These are phyloP conservation scores for Sebastes vulpes DNA, from an alignment of 2,797 vertebrate genomes.

Conservation along the genomic window DNA sequence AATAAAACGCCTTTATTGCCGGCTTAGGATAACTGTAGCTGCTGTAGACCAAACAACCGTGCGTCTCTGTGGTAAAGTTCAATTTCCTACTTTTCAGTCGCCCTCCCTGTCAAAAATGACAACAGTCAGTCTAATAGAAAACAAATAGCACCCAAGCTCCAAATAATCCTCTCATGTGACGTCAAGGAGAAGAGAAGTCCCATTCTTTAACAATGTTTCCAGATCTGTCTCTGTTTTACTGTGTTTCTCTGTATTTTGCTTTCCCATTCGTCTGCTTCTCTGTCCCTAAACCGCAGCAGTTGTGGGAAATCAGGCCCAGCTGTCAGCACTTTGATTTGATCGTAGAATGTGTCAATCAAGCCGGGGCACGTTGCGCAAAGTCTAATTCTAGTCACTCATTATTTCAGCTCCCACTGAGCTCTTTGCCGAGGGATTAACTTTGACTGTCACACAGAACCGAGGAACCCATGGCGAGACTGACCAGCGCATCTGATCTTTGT, in stretches of 20 bases:
- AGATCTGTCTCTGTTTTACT: conserved; percentile 54
- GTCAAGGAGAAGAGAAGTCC: conserved; percentile 22
- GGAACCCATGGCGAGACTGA: conserved; percentile 57
- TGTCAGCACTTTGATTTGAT: conserved; percentile 86
- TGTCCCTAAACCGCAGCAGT: conserved; percentile 77
- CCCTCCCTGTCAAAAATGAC: conserved; percentile 43
- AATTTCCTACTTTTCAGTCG: conserved; percentile 50
- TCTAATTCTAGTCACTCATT: conserved; percentile 77
- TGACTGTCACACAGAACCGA: conserved; percentile 60
- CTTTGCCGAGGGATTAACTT: conserved; percentile 53
- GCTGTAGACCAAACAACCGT: conserved; percentile 28
- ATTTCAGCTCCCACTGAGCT: conserved; percentile 62
- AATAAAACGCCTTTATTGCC: not conserved
- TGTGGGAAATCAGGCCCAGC: conserved; percentile 81
- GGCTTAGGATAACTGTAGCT: conserved; percentile 1
- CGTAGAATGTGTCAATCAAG: conserved; percentile 82
- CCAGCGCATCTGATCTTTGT: conserved; percentile 70
- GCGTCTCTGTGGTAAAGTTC: conserved; percentile 50
- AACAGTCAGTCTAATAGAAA: conserved; percentile 54
- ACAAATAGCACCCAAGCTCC: conserved; percentile 60
- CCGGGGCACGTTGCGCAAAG: conserved; percentile 68
- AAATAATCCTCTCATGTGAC: conserved; percentile 54
- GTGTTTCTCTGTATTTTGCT: conserved; percentile 59
- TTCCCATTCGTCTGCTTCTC: conserved; percentile 56
- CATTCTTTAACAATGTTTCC: conserved; percentile 20